Percentiles rank a stretch among this genome's conserved stretches.
Conservation (phyloP, 2,888 invertebrate species). For the Plutella xylostella region DNA sequence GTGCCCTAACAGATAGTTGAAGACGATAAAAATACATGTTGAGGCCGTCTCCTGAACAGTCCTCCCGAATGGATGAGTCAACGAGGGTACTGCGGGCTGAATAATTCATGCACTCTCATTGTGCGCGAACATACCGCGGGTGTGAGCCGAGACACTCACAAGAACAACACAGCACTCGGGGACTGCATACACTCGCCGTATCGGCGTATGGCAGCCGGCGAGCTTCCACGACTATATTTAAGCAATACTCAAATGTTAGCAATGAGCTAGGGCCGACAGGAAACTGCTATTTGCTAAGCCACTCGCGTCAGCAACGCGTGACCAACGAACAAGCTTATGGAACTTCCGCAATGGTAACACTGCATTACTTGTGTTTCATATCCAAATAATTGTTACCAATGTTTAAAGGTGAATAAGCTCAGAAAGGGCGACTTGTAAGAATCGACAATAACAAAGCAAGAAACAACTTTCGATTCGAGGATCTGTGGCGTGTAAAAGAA, state of each 20-base stretch:
- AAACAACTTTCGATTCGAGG: conserved; percentile 12
- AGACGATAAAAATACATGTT: neutral
- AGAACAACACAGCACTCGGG: neutral
- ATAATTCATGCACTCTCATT: conserved; percentile 45
- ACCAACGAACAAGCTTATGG: conserved; percentile 31
- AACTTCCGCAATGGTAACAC: conserved; percentile 28
- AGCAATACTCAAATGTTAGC: too few species aligned
- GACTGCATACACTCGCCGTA: neutral
- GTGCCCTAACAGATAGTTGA: neutral
- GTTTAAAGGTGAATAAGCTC: neutral
- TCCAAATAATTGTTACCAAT: neutral
- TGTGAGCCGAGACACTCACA: neutral
- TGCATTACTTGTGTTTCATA: neutral
- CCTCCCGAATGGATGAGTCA: neutral
- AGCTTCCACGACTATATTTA: too few species aligned
- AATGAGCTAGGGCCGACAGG: conserved; percentile 26
- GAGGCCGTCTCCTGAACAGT: neutral
- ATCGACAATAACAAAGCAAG: conserved; percentile 7
- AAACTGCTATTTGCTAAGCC: conserved; percentile 44
- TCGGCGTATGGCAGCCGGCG: neutral
- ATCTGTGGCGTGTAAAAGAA: conserved; percentile 25
- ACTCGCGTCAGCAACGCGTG: conserved; percentile 46
- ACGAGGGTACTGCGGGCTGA: conserved; percentile 37
- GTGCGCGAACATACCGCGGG: neutral
- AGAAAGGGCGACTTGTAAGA: neutral